A percentile compares a stretch with the other conserved stretches of the same genome.
phyloP scores from a whole-genome alignment of 2,797 vertebrate genomes.

The Danio aesculapii region DNA sequence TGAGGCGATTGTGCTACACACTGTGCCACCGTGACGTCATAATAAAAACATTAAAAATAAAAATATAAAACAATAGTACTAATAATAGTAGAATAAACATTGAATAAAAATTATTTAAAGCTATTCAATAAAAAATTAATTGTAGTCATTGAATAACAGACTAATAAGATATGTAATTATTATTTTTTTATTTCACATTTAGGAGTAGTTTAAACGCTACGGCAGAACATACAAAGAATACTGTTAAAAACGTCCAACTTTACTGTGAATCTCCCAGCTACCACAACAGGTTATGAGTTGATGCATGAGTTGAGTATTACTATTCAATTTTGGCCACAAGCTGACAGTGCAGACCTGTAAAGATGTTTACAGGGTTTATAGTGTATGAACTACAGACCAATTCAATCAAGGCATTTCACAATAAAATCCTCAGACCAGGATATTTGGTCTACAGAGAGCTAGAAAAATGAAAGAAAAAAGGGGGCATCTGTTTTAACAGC shows the following conservation, averaged over 20 bases:
- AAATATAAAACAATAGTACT: too few relatives aligned
- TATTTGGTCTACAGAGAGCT: conserved; percentile 45
- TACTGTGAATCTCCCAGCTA: neutral
- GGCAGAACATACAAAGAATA: neutral
- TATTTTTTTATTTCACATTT: neutral
- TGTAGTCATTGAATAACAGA: neutral
- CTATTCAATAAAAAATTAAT: neutral
- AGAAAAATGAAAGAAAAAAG: conserved; percentile 46
- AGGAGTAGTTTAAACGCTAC: neutral
- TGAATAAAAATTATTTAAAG: neutral
- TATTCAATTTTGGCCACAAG: conserved; percentile 34
- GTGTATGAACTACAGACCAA: conserved; percentile 41
- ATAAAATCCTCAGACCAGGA: conserved; percentile 50
- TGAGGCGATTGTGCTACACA: too few relatives aligned
- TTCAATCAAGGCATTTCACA: conserved; percentile 50
- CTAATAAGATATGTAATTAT: neutral
- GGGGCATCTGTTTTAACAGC: conserved; percentile 16
- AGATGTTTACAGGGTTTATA: conserved; percentile 47
- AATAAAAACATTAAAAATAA: too few relatives aligned
- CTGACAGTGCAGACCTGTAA: conserved; percentile 52
- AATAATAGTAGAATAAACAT: too few relatives aligned
- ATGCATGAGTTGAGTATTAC: conserved; percentile 44
- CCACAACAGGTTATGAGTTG: conserved; percentile 21
- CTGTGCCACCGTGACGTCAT: too few relatives aligned
- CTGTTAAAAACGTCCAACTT: neutral